phyloP scores from a whole-genome alignment of 92 coral and sea anemone species.

The Phymanthus crucifer region DNA sequence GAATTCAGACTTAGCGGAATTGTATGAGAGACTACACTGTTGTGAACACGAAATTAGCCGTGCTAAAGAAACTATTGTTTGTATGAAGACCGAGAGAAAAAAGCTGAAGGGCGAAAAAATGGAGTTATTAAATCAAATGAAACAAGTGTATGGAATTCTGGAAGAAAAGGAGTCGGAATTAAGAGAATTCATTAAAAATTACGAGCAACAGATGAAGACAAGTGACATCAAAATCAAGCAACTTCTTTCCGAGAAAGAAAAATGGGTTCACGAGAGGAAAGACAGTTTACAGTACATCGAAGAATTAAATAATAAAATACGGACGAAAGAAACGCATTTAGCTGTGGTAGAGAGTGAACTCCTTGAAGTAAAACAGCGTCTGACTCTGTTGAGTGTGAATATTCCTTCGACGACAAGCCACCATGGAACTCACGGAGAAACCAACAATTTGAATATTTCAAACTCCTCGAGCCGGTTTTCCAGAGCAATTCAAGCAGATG shows the following conservation, averaged over 20 bases:
- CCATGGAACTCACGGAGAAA: constrained; percentile 10
- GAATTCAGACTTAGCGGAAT: constrained; percentile 80
- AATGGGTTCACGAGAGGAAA: constrained; percentile 59
- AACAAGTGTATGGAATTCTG: constrained; percentile 86
- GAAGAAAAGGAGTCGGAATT: constrained; percentile 93
- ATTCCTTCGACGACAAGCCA: constrained; percentile 9
- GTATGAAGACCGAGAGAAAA: constrained; percentile 88
- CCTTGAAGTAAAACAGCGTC: constrained; percentile 64
- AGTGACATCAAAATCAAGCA: constrained; percentile 61
- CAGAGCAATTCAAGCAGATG: constrained; percentile 63
- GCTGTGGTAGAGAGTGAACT: constrained; percentile 76
- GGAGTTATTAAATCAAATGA: constrained; percentile 82
- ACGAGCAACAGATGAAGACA: constrained; percentile 87
- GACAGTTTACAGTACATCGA: constrained; percentile 45
- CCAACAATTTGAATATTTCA: constrained; percentile 45
- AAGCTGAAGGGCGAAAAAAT: constrained; percentile 90
- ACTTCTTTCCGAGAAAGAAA: constrained; percentile 62
- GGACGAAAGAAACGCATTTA: constrained; percentile 73
- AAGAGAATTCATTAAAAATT: constrained; percentile 88
- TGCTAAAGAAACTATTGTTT: constrained; percentile 91
- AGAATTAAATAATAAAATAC: constrained; percentile 63
- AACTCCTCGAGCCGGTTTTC: constrained; percentile 44
- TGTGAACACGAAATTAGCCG: constrained; percentile 93
- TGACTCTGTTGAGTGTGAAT: constrained; percentile 49
- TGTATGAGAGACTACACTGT: constrained; percentile 78